phyloP scores from a whole-genome alignment of 1,140 invertebrate genomes.

The Drosophila teissieri region DNA sequence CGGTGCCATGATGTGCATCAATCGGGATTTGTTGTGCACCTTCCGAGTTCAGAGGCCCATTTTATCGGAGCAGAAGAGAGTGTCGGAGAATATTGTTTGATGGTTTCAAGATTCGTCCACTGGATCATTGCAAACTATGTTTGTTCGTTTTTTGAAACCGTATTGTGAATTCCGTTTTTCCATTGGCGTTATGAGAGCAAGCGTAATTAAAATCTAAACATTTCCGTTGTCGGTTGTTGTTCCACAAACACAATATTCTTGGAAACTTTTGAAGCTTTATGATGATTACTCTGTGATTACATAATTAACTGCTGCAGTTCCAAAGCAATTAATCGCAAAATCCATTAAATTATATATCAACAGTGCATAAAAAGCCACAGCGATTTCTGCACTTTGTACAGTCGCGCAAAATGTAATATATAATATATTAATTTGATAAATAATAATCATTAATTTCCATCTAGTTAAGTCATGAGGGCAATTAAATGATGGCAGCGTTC shows the following conservation, averaged over 20 bases:
- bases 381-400: conserved; percentile 3
- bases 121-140: not conserved
- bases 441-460: conserved; percentile 63
- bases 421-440: conserved; percentile 73
- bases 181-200: not conserved
- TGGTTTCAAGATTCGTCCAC: not conserved
- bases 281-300: not conserved
- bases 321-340: conserved; percentile 31
- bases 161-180: not conserved
- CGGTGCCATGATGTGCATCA: conserved; percentile 98
- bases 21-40: conserved; percentile 99
- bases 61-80: rapidly evolving
- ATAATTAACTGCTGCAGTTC: conserved; percentile 26
- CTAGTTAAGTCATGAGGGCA: conserved; percentile 54
- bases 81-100: not conserved
- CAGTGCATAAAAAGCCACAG: not conserved
- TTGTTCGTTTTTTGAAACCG: not conserved
- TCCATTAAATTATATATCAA: not conserved
- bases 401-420: conserved; percentile 36
- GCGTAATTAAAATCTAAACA: no score
- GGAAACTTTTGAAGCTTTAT: no score
- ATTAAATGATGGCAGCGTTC: conserved; percentile 61
- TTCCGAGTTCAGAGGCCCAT: conserved; percentile 86
- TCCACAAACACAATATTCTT: no score
- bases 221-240: no score